These are phyloP conservation scores for Oriolus oriolus DNA, from an alignment of 2,113 vertebrate species.

Conservation along the genomic window DNA sequence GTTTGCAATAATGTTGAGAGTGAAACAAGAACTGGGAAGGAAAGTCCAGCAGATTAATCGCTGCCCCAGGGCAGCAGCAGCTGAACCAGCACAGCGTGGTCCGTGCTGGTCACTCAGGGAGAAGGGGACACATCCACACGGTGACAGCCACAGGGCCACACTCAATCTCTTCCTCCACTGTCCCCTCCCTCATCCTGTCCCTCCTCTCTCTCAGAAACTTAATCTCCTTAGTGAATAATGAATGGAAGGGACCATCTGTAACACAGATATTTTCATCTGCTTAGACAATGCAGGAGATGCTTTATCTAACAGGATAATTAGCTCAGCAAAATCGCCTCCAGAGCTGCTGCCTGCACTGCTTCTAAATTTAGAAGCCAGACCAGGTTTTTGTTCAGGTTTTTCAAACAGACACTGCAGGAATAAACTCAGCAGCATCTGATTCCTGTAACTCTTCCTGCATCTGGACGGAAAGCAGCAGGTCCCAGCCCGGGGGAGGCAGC, in stretches of 20 bases:
- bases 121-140: not conserved
- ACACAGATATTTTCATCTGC: constrained; percentile 53
- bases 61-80: not conserved
- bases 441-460: not conserved
- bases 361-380: constrained; percentile 22
- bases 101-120: not conserved
- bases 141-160: not conserved
- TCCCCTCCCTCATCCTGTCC: not conserved
- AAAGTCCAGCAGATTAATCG: not conserved
- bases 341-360: constrained; percentile 4
- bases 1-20: not conserved
- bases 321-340: constrained; percentile 32
- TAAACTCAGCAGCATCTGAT: not conserved
- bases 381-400: constrained; percentile 5
- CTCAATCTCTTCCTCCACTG: constrained; percentile 5
- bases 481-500: not conserved
- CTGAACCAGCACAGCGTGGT: not conserved
- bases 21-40: not conserved
- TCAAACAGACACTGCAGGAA: not conserved
- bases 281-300: constrained; percentile 46
- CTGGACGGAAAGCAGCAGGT: not conserved
- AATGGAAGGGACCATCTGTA: constrained; percentile 61
- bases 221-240: constrained; percentile 63
- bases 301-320: constrained; percentile 53
- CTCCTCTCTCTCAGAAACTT: constrained; percentile 3